A percentile compares a stretch with the other conserved stretches of the same genome.
These are phyloP conservation scores for Pardalotus punctatus DNA, from an alignment of 2,113 vertebrate species.

Conservation along the genomic window DNA sequence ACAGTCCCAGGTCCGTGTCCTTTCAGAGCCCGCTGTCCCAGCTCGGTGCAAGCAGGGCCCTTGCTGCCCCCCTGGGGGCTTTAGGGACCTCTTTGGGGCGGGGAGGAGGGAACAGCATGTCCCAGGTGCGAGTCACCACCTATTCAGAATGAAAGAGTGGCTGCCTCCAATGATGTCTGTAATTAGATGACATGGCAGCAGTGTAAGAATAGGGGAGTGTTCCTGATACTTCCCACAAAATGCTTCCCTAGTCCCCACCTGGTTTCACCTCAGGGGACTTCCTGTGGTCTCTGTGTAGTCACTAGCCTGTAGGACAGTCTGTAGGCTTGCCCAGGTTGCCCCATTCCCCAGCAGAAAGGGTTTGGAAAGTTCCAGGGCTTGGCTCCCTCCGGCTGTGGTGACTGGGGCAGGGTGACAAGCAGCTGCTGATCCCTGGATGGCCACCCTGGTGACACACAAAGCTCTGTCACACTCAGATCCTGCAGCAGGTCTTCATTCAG, in stretches of 20 bases:
- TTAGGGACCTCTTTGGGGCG: neutral
- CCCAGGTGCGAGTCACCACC: neutral
- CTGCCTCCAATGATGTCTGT: neutral
- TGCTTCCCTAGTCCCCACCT: neutral
- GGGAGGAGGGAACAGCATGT: neutral
- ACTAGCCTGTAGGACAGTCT: neutral
- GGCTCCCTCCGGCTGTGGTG: neutral
- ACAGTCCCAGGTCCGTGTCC: neutral
- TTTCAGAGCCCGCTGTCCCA: neutral
- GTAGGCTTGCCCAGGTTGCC: neutral
- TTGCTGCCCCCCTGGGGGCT: neutral
- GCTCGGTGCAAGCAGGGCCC: accelerated
- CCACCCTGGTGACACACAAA: neutral
- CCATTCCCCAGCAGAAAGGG: neutral
- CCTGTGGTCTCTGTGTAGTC: neutral
- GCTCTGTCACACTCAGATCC: neutral
- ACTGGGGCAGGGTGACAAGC: neutral
- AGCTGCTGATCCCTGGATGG: neutral
- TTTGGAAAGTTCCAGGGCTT: neutral
- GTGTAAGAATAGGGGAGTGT: neutral
- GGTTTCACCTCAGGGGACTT: slow-evolving; percentile 14
- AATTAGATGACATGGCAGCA: neutral
- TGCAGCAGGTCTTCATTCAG: neutral
- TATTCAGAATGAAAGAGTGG: neutral
- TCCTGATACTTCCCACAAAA: neutral